A percentile compares a stretch with the other conserved stretches of the same genome.
Evolutionary conservation across 2,888 invertebrate species (phyloP).

Genomic region (Standfussiana lucernea): DNA sequence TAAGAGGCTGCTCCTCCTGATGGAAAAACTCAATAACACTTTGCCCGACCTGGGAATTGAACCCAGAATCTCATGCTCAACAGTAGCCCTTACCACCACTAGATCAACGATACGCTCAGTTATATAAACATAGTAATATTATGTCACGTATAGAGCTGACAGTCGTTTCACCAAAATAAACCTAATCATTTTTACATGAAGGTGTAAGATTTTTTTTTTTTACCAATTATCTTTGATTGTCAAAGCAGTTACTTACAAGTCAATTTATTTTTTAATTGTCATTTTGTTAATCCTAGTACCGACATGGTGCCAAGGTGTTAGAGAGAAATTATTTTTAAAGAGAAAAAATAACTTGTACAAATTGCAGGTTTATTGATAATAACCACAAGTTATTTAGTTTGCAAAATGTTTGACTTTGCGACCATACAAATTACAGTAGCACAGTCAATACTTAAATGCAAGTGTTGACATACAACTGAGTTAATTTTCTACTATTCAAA

Average conservation of each 20-base stretch:
- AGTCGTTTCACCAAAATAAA: background rate
- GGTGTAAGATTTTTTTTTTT: background rate
- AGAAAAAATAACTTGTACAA: background rate
- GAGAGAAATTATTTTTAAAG: background rate
- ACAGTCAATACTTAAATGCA: slow-evolving; percentile 24
- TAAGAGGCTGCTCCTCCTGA: background rate
- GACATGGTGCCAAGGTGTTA: background rate
- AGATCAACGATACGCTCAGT: background rate
- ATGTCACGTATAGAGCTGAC: background rate
- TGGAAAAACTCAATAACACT: background rate
- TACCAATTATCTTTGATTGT: slow-evolving; percentile 1
- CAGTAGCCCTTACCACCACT: background rate
- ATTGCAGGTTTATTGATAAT: background rate
- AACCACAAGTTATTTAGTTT: slow-evolving; percentile 3
- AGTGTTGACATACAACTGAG: slow-evolving; percentile 24
- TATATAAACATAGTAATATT: background rate
- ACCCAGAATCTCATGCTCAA: background rate
- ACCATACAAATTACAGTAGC: background rate
- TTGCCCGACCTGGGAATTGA: background rate
- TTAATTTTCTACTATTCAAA: slow-evolving; percentile 18
- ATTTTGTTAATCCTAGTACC: background rate
- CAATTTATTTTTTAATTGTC: slow-evolving; percentile 15
- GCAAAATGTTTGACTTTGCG: slow-evolving; percentile 14
- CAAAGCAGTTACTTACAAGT: background rate
- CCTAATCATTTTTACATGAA: background rate